phyloP scores from a whole-genome alignment of 2,797 vertebrate genomes.

The Myiotriccus ornatus region DNA sequence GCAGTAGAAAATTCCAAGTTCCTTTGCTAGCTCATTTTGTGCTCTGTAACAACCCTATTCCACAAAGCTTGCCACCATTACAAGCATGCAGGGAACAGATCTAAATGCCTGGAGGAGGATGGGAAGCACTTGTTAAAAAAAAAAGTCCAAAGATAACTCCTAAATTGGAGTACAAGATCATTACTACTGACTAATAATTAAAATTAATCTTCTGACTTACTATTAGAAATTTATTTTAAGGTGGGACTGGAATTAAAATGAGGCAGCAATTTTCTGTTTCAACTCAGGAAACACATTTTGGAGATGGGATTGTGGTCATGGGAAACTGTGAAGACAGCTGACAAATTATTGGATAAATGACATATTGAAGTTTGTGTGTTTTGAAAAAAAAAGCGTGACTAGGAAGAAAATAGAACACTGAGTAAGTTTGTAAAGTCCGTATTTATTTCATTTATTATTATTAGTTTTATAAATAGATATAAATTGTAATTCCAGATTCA shows the following conservation, averaged over 20 bases:
- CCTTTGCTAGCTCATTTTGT: neutral
- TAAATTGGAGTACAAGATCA: neutral
- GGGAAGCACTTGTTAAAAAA: neutral
- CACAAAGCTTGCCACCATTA: neutral
- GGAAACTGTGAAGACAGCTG: conserved; percentile 8
- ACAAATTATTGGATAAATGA: neutral
- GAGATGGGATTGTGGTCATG: neutral
- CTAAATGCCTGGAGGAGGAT: neutral
- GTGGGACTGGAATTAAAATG: neutral
- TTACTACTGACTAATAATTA: neutral
- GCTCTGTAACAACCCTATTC: neutral
- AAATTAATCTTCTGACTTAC: neutral
- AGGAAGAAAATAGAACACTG: neutral
- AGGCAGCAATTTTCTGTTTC: neutral
- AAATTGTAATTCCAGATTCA: neutral
- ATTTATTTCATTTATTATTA: neutral
- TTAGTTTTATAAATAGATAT: neutral
- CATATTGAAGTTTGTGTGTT: neutral
- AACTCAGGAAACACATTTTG: neutral
- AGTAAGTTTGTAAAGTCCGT: neutral
- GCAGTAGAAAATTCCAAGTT: neutral
- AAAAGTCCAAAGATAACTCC: neutral
- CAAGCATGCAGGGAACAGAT: neutral
- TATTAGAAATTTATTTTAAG: neutral
- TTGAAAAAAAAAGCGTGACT: neutral